phyloP scores from a whole-genome alignment of 2,888 invertebrate species.

The Andricus quercusramuli region DNA sequence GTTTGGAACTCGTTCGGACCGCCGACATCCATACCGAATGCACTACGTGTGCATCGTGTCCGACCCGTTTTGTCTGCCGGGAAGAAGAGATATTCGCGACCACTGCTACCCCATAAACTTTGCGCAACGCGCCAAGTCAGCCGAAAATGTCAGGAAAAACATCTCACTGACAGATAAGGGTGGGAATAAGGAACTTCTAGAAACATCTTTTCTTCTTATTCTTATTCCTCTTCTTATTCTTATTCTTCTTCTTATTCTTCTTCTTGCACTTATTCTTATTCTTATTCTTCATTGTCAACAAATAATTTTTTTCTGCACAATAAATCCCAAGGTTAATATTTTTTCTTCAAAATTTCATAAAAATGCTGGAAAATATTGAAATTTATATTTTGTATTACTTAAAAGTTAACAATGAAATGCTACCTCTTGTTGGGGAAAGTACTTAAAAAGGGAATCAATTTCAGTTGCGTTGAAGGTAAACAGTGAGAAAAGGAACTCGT shows the following conservation, averaged over 20 bases:
- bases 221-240: too few species aligned
- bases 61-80: constrained; percentile 25
- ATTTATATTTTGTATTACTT: too few species aligned
- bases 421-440: too few species aligned
- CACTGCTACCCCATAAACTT: constrained; percentile 16
- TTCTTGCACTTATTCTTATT: too few species aligned
- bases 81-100: constrained; percentile 23
- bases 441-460: too few species aligned
- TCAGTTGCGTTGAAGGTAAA: too few species aligned
- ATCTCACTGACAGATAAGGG: constrained; percentile 2
- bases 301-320: neutral
- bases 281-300: neutral
- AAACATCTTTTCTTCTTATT: neutral
- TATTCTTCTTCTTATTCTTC: too few species aligned
- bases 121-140: constrained; percentile 13
- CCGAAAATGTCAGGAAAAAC: constrained; percentile 14
- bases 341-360: too few species aligned
- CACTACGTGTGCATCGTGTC: constrained; percentile 43
- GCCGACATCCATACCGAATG: constrained; percentile 46
- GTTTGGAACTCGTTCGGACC: constrained; percentile 50
- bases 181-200: neutral
- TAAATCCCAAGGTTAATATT: too few species aligned
- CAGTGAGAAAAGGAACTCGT: too few species aligned
- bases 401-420: too few species aligned
- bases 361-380: too few species aligned